Conservation (phyloP, 2,888 invertebrate species). For the Tetheella fluctuosa region DNA sequence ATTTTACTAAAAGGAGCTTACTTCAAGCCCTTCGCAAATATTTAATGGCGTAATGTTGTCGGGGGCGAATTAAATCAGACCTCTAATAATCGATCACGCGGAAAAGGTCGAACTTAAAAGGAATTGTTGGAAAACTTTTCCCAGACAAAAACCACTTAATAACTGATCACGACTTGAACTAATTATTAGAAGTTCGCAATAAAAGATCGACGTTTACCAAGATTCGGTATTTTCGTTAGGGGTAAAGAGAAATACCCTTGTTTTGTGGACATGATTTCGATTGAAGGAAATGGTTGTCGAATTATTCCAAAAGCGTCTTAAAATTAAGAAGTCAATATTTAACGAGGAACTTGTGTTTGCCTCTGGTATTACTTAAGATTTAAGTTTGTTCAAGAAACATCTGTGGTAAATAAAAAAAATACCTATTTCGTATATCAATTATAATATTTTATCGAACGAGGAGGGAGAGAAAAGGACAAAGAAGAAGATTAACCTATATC, state of each 20-base stretch:
- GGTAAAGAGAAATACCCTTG: background rate
- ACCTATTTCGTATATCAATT: too few species aligned
- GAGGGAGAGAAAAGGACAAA: too few species aligned
- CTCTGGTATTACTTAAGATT: too few species aligned
- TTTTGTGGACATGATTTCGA: background rate
- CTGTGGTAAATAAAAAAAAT: too few species aligned
- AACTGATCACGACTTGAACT: constrained; percentile 44
- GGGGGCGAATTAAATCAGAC: constrained; percentile 32
- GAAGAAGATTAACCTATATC: too few species aligned
- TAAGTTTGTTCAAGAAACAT: too few species aligned
- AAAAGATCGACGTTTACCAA: constrained; percentile 22
- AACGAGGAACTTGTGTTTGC: too few species aligned
- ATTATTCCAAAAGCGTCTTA: background rate
- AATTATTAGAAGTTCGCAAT: constrained; percentile 34
- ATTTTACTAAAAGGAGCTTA: constrained; percentile 16
- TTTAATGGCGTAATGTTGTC: constrained; percentile 34
- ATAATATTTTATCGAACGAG: too few species aligned
- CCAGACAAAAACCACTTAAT: constrained; percentile 49
- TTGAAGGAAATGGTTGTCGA: background rate
- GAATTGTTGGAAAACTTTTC: constrained; percentile 47
- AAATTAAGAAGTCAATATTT: too few species aligned
- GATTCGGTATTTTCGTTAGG: constrained; percentile 11
- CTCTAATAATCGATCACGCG: constrained; percentile 53
- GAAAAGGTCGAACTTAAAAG: constrained; percentile 43
- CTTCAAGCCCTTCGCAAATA: constrained; percentile 30